These are phyloP conservation scores for Drosophila buzzatii DNA, from an alignment of 2,888 invertebrate genomes.

Conservation along the genomic window DNA sequence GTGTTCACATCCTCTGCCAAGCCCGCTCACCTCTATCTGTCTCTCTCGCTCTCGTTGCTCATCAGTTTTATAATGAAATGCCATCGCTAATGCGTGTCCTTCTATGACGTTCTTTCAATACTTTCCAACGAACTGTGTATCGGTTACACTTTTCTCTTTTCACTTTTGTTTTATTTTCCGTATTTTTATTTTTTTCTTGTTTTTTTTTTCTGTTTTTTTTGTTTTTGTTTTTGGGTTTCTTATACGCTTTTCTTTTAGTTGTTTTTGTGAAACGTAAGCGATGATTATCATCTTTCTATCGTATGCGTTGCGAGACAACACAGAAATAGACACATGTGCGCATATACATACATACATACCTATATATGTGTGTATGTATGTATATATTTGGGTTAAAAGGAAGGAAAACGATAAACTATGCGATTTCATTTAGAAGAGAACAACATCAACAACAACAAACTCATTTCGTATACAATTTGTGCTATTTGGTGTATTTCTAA, in stretches of 20 bases:
- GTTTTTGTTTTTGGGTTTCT: background rate
- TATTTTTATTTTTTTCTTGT: background rate
- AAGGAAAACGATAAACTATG: background rate
- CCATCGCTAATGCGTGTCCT: slow-evolving; percentile 59
- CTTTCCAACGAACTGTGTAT: slow-evolving; percentile 50
- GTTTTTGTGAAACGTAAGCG: slow-evolving; percentile 55
- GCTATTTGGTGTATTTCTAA: slow-evolving; percentile 26
- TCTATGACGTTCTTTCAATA: slow-evolving; percentile 62
- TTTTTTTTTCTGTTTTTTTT: background rate
- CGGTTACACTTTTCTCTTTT: slow-evolving; percentile 40
- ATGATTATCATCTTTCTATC: slow-evolving; percentile 56
- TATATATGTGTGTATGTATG: background rate
- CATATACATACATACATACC: background rate
- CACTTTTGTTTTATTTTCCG: background rate
- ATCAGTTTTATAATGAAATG: slow-evolving; percentile 58
- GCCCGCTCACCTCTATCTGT: background rate
- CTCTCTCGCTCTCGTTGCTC: background rate
- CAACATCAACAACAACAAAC: slow-evolving; percentile 24
- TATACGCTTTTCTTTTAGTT: background rate
- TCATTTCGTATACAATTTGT: slow-evolving; percentile 33
- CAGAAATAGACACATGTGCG: slow-evolving; percentile 34
- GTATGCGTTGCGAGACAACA: slow-evolving; percentile 25
- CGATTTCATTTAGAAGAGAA: slow-evolving; percentile 9
- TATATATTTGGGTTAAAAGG: slow-evolving; percentile 12
- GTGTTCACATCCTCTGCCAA: slow-evolving; percentile 25